Evolutionary conservation across 2,888 invertebrate genomes (phyloP).

Genomic region (Clanis bilineata): DNA sequence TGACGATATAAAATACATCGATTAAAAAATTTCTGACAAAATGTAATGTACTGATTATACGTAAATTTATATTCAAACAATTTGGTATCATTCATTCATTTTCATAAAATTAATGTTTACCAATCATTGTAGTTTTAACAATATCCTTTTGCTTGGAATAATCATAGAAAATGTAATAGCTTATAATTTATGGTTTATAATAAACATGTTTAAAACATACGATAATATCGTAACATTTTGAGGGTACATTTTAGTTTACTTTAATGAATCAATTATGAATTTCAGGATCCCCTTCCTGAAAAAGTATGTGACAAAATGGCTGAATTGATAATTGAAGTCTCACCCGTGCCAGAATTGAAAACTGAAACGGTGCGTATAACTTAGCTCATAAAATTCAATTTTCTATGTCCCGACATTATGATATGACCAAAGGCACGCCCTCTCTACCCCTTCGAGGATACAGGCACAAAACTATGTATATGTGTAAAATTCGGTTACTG

Average conservation of each 20-base stretch:
- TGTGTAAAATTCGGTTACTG: too few species aligned
- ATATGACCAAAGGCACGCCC: too few species aligned
- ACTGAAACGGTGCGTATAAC: conserved; percentile 60
- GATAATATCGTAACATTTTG: neutral
- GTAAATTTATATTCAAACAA: neutral
- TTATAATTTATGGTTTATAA: neutral
- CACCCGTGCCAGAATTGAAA: conserved; percentile 68
- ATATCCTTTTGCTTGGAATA: neutral
- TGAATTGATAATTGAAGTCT: conserved; percentile 71
- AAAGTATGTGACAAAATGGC: conserved; percentile 64
- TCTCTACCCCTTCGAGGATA: too few species aligned
- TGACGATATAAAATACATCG: neutral
- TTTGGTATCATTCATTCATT: neutral
- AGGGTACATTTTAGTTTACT: neutral
- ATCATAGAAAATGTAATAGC: neutral
- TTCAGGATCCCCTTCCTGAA: conserved; percentile 59
- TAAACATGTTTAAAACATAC: neutral
- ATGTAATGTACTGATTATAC: too few species aligned
- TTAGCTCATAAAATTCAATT: too few species aligned
- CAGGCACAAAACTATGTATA: too few species aligned
- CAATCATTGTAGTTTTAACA: neutral
- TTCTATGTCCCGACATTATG: too few species aligned
- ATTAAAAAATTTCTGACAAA: neutral
- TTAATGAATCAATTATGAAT: conserved; percentile 25
- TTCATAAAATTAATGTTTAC: neutral